These are phyloP conservation scores for Hypolimnas misippus DNA, from an alignment of 2,888 invertebrate species.

Conservation along the genomic window DNA sequence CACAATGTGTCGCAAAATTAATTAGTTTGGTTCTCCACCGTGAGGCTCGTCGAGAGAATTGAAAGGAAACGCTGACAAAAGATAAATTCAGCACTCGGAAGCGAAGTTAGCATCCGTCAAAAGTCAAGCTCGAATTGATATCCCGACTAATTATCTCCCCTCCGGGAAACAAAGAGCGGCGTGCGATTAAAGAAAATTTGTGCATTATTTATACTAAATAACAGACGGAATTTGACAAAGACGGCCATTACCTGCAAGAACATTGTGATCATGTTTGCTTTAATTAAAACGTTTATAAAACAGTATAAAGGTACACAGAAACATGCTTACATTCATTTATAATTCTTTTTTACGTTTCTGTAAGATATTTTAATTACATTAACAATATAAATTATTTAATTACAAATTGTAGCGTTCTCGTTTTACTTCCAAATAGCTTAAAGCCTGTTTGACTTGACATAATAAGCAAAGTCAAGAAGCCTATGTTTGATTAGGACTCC, in stretches of 20 bases:
- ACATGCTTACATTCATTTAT: not conserved
- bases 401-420: not conserved
- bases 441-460: slow-evolving; percentile 1
- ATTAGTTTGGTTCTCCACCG: slow-evolving; percentile 30
- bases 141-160: slow-evolving; percentile 61
- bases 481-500: slow-evolving; percentile 11
- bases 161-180: slow-evolving; percentile 43
- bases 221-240: slow-evolving; percentile 17
- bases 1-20: slow-evolving; percentile 31
- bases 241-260: slow-evolving; percentile 17
- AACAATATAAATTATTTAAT: not conserved
- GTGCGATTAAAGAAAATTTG: slow-evolving; percentile 28
- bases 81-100: slow-evolving; percentile 43
- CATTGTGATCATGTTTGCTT: slow-evolving; percentile 22
- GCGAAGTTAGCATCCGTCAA: slow-evolving; percentile 56
- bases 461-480: slow-evolving; percentile 1
- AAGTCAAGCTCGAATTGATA: slow-evolving; percentile 53
- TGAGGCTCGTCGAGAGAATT: slow-evolving; percentile 32
- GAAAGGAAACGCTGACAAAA: slow-evolving; percentile 40
- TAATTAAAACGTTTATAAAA: slow-evolving; percentile 28
- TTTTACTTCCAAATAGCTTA: not conserved
- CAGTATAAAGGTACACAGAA: not conserved
- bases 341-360: no score
- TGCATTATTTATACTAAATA: slow-evolving; percentile 31
- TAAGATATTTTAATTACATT: not conserved